Evolutionary conservation across 2,113 vertebrate species (phyloP).

Genomic region (Zingel zingel): DNA sequence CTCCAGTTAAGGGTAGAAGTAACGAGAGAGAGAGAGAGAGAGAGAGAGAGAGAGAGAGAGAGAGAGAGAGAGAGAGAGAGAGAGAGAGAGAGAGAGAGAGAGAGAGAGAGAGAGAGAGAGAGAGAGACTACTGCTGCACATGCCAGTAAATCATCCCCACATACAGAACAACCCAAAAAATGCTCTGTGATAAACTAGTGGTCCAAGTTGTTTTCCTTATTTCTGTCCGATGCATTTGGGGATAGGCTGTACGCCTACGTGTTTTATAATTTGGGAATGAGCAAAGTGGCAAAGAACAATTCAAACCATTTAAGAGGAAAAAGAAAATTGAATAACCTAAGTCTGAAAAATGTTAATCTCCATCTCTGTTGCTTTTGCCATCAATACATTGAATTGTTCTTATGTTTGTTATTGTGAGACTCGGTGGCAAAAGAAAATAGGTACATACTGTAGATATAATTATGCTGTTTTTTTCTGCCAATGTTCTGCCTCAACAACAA

Average conservation of each 20-base stretch:
- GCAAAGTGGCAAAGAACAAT: background rate
- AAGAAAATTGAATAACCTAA: constrained; percentile 11
- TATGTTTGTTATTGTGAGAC: constrained; percentile 11
- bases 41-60: too few species aligned
- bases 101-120: too few species aligned
- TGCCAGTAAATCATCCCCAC: background rate
- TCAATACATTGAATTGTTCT: background rate
- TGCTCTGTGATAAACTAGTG: background rate
- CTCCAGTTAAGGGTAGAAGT: constrained; percentile 22
- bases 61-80: too few species aligned
- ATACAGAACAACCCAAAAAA: background rate
- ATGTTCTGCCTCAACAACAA: constrained; percentile 14
- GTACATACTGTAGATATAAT: background rate
- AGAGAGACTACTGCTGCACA: background rate
- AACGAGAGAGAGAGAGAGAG: constrained; percentile 2
- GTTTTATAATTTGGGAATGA: background rate
- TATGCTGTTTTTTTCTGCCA: constrained; percentile 7
- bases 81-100: too few species aligned
- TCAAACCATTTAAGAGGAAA: background rate
- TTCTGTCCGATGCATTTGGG: background rate
- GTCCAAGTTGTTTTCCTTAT: background rate
- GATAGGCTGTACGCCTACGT: background rate
- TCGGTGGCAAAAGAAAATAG: background rate
- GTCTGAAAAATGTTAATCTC: constrained; percentile 1
- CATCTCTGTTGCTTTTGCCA: background rate